A percentile compares a stretch with the other conserved stretches of the same genome.
phyloP scores from a whole-genome alignment of 1,140 invertebrate species.

The Wiebesia pumilae region DNA sequence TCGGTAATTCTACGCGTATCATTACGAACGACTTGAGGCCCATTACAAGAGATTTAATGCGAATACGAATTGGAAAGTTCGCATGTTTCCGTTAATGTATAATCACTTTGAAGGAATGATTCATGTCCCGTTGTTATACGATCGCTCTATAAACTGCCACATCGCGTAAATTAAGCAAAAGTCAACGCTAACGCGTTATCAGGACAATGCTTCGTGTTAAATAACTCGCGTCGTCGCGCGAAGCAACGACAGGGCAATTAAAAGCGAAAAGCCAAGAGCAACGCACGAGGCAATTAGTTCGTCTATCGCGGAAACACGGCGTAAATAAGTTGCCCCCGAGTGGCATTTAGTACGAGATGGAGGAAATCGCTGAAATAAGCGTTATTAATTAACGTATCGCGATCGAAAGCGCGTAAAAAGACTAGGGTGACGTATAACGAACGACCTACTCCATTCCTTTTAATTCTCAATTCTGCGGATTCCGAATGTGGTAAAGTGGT shows the following conservation, averaged over 20 bases:
- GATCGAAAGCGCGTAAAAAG: neutral
- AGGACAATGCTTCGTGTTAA: neutral
- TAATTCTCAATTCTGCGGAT: too few relatives aligned
- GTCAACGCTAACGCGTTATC: too few relatives aligned
- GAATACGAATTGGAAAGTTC: neutral
- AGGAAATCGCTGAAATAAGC: neutral
- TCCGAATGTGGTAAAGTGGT: too few relatives aligned
- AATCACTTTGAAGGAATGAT: neutral
- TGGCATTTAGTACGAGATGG: neutral
- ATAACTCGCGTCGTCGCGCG: neutral
- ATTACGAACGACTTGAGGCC: too few relatives aligned
- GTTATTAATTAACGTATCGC: neutral
- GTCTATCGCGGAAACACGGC: neutral
- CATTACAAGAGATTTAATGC: too few relatives aligned
- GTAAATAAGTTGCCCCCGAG: neutral
- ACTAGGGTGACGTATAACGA: neutral
- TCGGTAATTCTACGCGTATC: neutral
- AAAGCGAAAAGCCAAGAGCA: slow-evolving; percentile 19
- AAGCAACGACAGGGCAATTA: slow-evolving; percentile 16
- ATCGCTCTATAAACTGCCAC: neutral
- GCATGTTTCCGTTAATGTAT: neutral
- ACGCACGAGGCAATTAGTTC: slow-evolving; percentile 14
- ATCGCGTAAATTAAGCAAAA: neutral
- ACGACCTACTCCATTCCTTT: too few relatives aligned
- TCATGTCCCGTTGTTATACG: neutral